Evolutionary conservation across 1,140 invertebrate genomes (phyloP), one percentile per base, ranked within the genome.

Genomic region (Trypoxylus dichotomus): DNA sequence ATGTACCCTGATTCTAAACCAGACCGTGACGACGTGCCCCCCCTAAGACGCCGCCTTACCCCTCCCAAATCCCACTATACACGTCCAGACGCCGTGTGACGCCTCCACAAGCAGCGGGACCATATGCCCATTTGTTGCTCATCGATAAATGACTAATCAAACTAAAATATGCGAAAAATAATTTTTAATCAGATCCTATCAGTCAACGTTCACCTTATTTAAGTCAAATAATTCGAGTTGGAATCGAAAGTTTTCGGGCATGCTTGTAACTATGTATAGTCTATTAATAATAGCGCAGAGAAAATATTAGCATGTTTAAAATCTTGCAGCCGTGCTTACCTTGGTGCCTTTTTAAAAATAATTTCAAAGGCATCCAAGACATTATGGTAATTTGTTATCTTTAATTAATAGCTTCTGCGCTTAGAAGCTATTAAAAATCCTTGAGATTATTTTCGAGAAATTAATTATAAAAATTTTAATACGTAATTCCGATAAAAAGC

Each of bases 1-100:
- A 78, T 81, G 79, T 78, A 83, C 81, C 82, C 81, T 77, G 77
- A 83, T 81, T 85, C 83, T 85, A 85, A 85, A 84, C 80, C 80
- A 82, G 79, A 81, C 77, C 83, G 79, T 80, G 78, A 79, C 76
- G 73, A 73, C 24, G 75, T 71, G 78, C 75, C 80, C 75, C 47
- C 71, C 76, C 68, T 37, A 77, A 81, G 75, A 75, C 75, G 76
- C 71, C 79, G 77, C 24, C 63, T 77, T 75, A 54, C 76, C 80
- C 82, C 81, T 74, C 76, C 76, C 47, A 24, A 29, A n/a, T 27
- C 41, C 37, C 63, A 42, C 68, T 77, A 37, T 32, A 58, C 27
- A 8, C 37, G 75, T 47, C 43, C 19, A 29, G 63, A 79, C 60
- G 79, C 74, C 42, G 76, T 79, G 37, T 79, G 76, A 76, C 82